Conservation (phyloP, 2,113 vertebrate genomes). For the Urocolius indicus region DNA sequence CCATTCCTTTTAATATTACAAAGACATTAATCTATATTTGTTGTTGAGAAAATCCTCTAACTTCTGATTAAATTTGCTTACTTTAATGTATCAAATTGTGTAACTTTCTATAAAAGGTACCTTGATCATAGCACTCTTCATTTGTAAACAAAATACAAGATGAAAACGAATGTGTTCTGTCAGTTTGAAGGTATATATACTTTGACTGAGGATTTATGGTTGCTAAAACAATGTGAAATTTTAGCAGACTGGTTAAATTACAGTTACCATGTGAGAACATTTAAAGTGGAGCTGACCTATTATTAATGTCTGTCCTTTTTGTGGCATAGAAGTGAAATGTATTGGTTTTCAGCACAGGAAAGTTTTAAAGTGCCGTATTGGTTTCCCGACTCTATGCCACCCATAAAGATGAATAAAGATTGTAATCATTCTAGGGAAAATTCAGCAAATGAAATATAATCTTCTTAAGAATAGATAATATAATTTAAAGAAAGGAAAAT, state of each 20-base stretch:
- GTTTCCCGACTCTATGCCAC: conserved; percentile 15
- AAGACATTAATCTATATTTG: not conserved
- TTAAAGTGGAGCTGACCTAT: not conserved
- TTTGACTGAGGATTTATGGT: not conserved
- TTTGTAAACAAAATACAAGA: not conserved
- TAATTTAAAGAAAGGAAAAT: conserved; percentile 4
- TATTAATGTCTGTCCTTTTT: conserved; percentile 6
- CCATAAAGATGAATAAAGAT: conserved; percentile 17
- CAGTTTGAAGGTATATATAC: not conserved
- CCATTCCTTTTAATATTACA: not conserved
- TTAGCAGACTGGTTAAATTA: conserved; percentile 23
- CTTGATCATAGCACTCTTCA: not conserved
- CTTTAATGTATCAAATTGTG: not conserved
- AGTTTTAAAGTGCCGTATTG: conserved; percentile 12
- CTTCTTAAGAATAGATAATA: conserved; percentile 1
- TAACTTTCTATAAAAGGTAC: not conserved
- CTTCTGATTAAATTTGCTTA: not conserved
- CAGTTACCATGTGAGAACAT: not conserved
- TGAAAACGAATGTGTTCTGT: not conserved
- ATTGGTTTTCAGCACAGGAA: not conserved
- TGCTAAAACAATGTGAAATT: conserved; percentile 16
- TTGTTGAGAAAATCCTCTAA: not conserved
- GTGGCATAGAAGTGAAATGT: not conserved
- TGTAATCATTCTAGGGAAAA: not conserved
- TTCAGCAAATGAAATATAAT: not conserved